These are phyloP conservation scores for Lithophane leautieri DNA, from an alignment of 2,888 invertebrate genomes.

Conservation along the genomic window DNA sequence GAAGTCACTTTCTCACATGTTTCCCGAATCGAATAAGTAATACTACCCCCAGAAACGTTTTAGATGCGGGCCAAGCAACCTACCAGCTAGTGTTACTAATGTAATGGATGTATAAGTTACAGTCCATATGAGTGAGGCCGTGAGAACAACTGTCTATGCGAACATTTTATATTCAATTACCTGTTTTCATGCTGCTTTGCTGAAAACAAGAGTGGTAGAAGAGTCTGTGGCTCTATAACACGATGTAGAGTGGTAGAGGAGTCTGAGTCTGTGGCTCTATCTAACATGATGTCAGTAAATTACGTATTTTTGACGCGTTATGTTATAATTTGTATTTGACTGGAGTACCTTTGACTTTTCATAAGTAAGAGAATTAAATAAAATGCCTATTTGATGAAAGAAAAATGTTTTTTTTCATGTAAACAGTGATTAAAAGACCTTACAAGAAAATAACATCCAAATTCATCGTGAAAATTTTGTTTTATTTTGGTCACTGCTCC, in stretches of 20 bases:
- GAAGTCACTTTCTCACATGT: background rate
- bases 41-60: background rate
- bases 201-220: background rate
- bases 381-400: background rate
- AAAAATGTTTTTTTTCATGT: background rate
- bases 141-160: constrained; percentile 15
- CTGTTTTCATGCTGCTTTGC: background rate
- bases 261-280: background rate
- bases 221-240: background rate
- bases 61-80: constrained; percentile 2
- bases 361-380: too few species aligned
- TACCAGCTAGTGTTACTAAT: constrained; percentile 34
- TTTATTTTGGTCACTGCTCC: background rate
- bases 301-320: background rate
- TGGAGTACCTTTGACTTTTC: background rate
- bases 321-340: background rate
- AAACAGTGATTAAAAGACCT: too few species aligned
- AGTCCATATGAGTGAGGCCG: background rate
- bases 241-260: too few species aligned
- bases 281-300: background rate
- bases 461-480: constrained; percentile 7
- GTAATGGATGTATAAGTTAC: constrained; percentile 33
- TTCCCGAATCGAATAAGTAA: constrained; percentile 7
- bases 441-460: background rate
- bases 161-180: background rate